phyloP scores from a whole-genome alignment of 2,113 vertebrate genomes.

The Psittacula cyanocephala region DNA sequence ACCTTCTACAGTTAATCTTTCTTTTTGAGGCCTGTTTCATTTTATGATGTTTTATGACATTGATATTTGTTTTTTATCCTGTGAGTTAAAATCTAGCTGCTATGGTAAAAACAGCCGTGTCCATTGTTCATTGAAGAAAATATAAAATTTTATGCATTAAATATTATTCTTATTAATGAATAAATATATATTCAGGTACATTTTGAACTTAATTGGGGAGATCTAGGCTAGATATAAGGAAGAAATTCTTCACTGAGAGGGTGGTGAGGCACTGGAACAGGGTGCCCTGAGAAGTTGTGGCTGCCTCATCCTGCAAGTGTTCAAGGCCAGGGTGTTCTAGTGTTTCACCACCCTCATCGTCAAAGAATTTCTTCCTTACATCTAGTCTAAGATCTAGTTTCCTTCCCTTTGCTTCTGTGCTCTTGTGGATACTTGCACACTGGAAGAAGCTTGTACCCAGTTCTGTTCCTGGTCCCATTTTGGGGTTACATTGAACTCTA shows the following conservation, averaged over 20 bases:
- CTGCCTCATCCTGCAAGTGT: background rate
- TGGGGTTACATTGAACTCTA: background rate
- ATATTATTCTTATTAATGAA: background rate
- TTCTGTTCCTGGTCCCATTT: background rate
- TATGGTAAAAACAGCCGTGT: background rate
- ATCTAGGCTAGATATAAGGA: background rate
- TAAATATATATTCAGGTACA: background rate
- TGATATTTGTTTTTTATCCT: background rate
- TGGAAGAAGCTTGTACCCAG: background rate
- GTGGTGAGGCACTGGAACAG: background rate
- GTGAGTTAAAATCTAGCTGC: background rate
- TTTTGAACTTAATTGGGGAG: background rate
- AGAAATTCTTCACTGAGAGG: background rate
- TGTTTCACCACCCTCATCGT: accelerated
- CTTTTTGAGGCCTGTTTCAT: background rate
- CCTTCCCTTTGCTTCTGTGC: background rate
- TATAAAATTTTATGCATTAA: background rate
- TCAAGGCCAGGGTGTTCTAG: background rate
- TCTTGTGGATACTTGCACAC: background rate
- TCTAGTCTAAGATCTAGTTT: background rate
- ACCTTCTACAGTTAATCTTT: background rate
- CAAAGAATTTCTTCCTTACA: background rate
- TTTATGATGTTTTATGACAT: background rate
- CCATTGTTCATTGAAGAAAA: background rate
- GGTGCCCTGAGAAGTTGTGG: background rate